Conservation (phyloP, 2,888 invertebrate genomes). For the Hartigia nigra region DNA sequence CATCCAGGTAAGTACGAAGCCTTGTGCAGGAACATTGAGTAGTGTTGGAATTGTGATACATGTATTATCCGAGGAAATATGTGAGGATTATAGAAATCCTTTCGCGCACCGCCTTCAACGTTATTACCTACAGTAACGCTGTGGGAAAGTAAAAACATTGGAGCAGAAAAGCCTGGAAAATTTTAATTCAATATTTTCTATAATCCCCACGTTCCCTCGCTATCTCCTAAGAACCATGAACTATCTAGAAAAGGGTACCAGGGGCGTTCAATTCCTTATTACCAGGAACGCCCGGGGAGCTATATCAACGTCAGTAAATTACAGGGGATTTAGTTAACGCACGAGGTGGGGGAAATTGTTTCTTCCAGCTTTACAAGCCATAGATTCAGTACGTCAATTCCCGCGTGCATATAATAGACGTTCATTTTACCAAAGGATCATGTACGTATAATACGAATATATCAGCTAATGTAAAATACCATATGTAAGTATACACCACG, state of each 20-base stretch:
- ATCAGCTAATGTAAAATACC: not conserved
- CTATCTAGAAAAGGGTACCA: not conserved
- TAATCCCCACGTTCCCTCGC: not conserved
- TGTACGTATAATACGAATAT: not conserved
- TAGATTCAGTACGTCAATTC: not conserved
- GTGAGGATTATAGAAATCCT: conserved; percentile 30
- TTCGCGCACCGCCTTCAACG: conserved; percentile 4
- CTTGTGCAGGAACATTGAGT: not conserved
- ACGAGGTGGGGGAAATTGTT: not conserved
- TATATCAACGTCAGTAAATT: not conserved
- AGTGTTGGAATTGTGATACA: not conserved
- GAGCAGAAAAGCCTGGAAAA: not conserved
- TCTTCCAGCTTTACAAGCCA: not conserved
- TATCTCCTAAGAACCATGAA: not conserved
- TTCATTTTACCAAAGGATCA: not conserved
- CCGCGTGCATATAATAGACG: not conserved
- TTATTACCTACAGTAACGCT: not conserved
- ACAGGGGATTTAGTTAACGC: not conserved
- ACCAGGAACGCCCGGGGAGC: not conserved
- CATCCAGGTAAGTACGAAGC: not conserved
- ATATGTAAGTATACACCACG: not conserved
- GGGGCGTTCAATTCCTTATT: not conserved
- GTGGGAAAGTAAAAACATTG: not conserved
- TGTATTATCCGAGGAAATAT: conserved; percentile 30
- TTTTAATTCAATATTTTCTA: not conserved